Evolutionary conservation across 1,140 invertebrate species (phyloP), one percentile per base, ranked within the genome.

Genomic region (Cryptotermes secundus): DNA sequence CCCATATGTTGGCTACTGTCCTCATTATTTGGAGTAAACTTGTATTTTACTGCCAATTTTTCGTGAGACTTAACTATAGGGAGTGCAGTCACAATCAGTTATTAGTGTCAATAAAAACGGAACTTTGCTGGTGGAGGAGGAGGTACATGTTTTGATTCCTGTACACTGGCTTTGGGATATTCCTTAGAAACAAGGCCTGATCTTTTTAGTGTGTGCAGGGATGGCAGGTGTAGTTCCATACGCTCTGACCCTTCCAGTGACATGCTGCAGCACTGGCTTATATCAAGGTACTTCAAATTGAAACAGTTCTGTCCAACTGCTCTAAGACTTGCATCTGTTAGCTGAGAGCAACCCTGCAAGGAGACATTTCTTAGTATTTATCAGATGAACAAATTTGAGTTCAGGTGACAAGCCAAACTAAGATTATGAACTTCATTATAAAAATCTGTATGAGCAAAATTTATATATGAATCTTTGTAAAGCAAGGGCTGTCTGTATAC

Each of bases 241-340:
- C 19, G 80, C 12, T 81, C 80, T 36, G 35, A 81, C 34, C 84
- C 88, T 42, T 89, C 87, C 3, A 87, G 83, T 16, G 92, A 91
- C 85, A 94, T 92, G 45, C 90, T 89, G n/a, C 89, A 89, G 87
- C 93, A 94, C 6, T 91, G 91, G 85, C 92, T 92, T 22, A 93
- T 90, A 88, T 94, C 92, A 36, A 94, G 87, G 59, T 91, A 90
- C 85, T 91, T 90, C 80, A 94, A 86, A 83, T 90, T 90, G 84
- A 90, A 90, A 85, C 94, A 94, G 86, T 94, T 89, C 0, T 88
- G 86, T 84, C 89, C 90, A 72, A 95, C 91, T 34, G 91, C 90
- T 84, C 92, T 90, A 31, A 95, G 88, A 53, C 91, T 91, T 84
- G 91, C 90, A 87, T 95, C 92, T 0, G 94, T 95, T 31, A 95